Percentiles rank a stretch among this genome's conserved stretches.
These are phyloP conservation scores for Zosterops borbonicus DNA, from an alignment of 2,113 vertebrate species.

Conservation along the genomic window DNA sequence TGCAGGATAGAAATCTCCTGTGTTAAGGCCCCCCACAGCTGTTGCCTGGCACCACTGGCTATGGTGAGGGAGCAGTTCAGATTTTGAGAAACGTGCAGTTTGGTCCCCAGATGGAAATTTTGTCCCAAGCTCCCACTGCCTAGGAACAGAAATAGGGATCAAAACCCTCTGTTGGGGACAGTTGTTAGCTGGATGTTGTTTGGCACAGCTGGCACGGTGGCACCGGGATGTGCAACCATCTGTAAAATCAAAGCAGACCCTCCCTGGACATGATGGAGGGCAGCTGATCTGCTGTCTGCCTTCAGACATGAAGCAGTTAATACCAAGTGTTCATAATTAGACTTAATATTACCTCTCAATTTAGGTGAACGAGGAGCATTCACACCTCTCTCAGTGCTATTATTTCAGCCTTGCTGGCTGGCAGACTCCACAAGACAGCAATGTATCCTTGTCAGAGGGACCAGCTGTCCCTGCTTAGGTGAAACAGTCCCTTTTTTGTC, in stretches of 20 bases:
- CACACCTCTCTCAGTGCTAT: constrained; percentile 54
- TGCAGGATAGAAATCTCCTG: neutral
- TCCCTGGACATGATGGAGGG: neutral
- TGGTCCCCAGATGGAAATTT: neutral
- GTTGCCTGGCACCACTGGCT: neutral
- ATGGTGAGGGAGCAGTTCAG: accelerated
- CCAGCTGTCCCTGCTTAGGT: constrained; percentile 68
- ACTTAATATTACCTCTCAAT: constrained; percentile 59
- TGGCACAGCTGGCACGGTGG: neutral
- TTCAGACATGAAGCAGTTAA: constrained; percentile 56
- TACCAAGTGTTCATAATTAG: constrained; percentile 49
- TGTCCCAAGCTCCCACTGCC: neutral
- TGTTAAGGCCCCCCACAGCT: neutral
- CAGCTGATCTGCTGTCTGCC: neutral
- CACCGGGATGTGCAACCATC: accelerated
- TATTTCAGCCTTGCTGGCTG: constrained; percentile 61
- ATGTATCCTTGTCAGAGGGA: constrained; percentile 68
- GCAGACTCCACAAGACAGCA: constrained; percentile 60
- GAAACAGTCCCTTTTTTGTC: constrained; percentile 67
- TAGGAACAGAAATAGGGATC: neutral
- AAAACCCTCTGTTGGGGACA: neutral
- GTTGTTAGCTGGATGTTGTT: neutral
- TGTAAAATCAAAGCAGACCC: neutral
- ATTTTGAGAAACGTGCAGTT: neutral
- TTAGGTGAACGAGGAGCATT: constrained; percentile 54